These are phyloP conservation scores for Drosophila neocordata DNA, from an alignment of 1,140 invertebrate genomes.

Conservation along the genomic window DNA sequence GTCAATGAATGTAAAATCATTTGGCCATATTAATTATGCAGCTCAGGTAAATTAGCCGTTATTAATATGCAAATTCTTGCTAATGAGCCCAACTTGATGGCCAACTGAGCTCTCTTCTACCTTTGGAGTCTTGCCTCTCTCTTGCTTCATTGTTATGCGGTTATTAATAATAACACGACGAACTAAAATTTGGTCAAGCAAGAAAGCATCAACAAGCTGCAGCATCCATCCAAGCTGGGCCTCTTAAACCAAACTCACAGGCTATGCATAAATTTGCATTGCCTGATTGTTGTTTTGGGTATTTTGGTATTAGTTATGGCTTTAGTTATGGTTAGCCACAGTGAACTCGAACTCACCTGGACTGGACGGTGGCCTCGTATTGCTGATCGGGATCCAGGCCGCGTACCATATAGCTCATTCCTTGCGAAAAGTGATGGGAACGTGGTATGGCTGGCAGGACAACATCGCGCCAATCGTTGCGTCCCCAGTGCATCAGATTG, in stretches of 20 bases:
- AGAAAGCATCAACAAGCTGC: not conserved
- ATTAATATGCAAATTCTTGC: constrained; percentile 61
- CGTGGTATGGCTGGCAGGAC: constrained; percentile 84
- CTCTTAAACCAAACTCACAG: not conserved
- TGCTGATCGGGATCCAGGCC: constrained; percentile 85
- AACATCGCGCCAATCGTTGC: constrained; percentile 86
- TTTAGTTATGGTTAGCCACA: not conserved
- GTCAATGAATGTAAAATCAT: constrained; percentile 37
- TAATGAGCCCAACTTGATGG: constrained; percentile 42
- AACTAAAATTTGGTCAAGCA: constrained; percentile 20
- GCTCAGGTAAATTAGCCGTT: constrained; percentile 38
- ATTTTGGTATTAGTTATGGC: not conserved
- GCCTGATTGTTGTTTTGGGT: constrained; percentile 2
- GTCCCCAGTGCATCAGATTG: constrained; percentile 80
- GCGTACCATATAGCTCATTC: constrained; percentile 86
- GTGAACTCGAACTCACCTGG: constrained; percentile 77
- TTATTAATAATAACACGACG: constrained; percentile 34
- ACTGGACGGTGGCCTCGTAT: constrained; percentile 86
- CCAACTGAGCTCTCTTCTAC: constrained; percentile 3
- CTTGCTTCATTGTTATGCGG: not conserved
- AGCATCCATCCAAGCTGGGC: not conserved
- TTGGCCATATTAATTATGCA: constrained; percentile 47
- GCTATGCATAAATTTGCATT: constrained; percentile 14
- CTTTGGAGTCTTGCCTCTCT: too few relatives aligned
- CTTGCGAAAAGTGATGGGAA: constrained; percentile 83